Conservation (phyloP, 2,113 vertebrate species). For the Rutilus rutilus region DNA sequence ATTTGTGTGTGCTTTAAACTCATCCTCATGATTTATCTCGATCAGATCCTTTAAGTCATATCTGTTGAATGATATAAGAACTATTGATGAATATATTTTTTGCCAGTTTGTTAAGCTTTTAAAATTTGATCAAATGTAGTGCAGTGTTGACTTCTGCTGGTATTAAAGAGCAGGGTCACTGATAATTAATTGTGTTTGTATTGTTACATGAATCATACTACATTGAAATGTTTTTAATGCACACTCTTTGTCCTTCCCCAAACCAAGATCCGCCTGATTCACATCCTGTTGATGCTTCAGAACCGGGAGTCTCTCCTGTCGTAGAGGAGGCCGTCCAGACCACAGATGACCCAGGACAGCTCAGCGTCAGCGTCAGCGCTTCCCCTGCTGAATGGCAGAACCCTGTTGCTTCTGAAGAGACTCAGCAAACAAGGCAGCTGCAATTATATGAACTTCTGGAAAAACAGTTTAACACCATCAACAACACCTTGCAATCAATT, state of each 20-base stretch:
- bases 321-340: not conserved
- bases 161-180: too few species aligned
- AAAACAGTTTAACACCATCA: conserved; percentile 7
- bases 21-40: too few species aligned
- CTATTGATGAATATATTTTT: too few species aligned
- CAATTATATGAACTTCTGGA: not conserved
- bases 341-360: not conserved
- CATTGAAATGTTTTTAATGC: not conserved
- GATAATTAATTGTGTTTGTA: not conserved
- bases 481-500: conserved; percentile 1
- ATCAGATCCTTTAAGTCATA: too few species aligned
- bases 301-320: not conserved
- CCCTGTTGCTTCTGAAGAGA: not conserved
- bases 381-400: not conserved
- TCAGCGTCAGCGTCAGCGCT: not conserved
- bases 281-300: not conserved
- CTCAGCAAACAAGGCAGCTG: not conserved
- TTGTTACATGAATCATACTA: not conserved
- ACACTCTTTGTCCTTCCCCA: not conserved
- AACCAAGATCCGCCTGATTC: not conserved
- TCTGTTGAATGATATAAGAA: too few species aligned
- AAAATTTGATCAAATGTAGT: too few species aligned
- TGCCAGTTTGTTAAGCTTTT: too few species aligned
- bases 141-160: too few species aligned
- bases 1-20: too few species aligned